Conservation (phyloP, 2,113 vertebrate species). For the Heliornis fulica region DNA sequence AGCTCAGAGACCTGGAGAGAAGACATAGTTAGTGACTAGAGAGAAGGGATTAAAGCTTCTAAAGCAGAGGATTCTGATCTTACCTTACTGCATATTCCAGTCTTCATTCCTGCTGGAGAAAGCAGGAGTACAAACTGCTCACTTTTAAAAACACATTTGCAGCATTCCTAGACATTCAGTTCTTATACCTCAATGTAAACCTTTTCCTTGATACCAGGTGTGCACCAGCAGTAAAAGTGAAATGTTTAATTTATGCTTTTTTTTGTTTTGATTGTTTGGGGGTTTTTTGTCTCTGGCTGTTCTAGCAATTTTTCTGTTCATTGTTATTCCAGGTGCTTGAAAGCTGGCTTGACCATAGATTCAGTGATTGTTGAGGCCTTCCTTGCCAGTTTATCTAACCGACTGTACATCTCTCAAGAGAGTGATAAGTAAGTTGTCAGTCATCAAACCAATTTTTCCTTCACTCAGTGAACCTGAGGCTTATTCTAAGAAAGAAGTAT, state of each 20-base stretch:
- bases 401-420: slow-evolving; percentile 98
- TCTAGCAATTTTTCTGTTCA: background rate
- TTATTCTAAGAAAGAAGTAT: background rate
- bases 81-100: background rate
- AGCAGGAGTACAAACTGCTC: background rate
- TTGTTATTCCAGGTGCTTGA: slow-evolving; percentile 82
- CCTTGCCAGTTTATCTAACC: slow-evolving; percentile 93
- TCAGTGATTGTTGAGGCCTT: slow-evolving; percentile 93
- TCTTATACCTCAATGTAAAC: background rate
- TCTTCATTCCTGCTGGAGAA: background rate
- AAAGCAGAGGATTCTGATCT: background rate
- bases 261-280: no score
- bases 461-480: background rate
- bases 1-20: background rate
- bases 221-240: background rate
- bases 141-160: background rate
- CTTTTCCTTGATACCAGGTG: background rate
- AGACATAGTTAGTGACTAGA: background rate
- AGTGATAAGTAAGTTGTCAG: slow-evolving; percentile 88
- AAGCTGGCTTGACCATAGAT: slow-evolving; percentile 90
- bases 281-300: background rate
- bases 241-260: background rate
- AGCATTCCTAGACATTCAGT: background rate
- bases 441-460: background rate
- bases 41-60: background rate